These are phyloP conservation scores for Caenorhabditis inopinata DNA, from an alignment of 1,140 invertebrate genomes.

Conservation along the genomic window DNA sequence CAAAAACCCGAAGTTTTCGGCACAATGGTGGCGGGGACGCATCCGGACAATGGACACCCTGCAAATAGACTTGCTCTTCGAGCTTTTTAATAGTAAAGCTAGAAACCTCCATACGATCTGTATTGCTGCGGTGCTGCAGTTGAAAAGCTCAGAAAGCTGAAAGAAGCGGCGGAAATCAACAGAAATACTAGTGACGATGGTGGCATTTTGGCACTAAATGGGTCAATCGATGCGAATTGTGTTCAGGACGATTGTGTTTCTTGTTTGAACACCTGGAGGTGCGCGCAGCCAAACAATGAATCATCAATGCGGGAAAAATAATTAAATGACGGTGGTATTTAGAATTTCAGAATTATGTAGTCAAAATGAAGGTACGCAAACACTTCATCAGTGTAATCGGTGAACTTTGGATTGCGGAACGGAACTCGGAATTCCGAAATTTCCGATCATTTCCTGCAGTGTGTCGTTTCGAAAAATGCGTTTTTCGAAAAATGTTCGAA, in stretches of 20 bases:
- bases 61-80: background rate
- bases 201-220: background rate
- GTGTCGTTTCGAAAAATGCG: too few species aligned
- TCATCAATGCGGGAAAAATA: background rate
- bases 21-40: background rate
- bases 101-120: background rate
- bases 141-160: background rate
- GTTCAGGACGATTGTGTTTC: background rate
- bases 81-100: too few species aligned
- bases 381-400: too few species aligned
- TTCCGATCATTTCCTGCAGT: too few species aligned
- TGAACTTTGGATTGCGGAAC: too few species aligned
- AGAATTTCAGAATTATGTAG: too few species aligned
- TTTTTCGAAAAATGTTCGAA: too few species aligned
- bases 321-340: too few species aligned
- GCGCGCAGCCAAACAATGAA: background rate
- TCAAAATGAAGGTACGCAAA: too few species aligned
- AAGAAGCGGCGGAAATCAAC: background rate
- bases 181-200: background rate
- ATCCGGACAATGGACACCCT: background rate
- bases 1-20: background rate
- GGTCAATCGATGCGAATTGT: background rate
- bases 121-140: background rate
- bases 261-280: slow-evolving; percentile 1
- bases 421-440: too few species aligned